Evolutionary conservation across 2,888 invertebrate species (phyloP).

Genomic region (Melieria crassipennis): DNA sequence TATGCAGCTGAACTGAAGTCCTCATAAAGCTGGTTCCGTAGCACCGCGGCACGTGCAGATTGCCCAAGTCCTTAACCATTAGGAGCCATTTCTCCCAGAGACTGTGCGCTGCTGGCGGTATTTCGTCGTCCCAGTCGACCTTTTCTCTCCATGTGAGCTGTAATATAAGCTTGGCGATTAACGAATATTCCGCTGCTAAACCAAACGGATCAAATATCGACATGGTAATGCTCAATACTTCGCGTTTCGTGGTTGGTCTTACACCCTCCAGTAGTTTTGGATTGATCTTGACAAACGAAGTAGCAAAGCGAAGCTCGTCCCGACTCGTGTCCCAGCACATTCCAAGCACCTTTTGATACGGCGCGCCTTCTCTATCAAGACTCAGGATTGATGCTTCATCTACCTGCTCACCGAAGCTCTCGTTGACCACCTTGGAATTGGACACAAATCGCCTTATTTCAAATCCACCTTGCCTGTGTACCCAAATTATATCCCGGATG

Average conservation of each 20-base stretch:
- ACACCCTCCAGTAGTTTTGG: constrained; percentile 9
- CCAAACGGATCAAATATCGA: constrained; percentile 50
- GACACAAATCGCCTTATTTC: constrained; percentile 24
- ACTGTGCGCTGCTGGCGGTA: constrained; percentile 18
- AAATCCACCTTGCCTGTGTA: constrained; percentile 27
- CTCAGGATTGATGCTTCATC: constrained; percentile 3
- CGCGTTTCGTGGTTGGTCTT: constrained; percentile 43
- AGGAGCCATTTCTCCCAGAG: constrained; percentile 27
- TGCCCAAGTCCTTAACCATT: constrained; percentile 18
- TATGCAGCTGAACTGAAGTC: constrained; percentile 26
- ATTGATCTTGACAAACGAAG: constrained; percentile 27
- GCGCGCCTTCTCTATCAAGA: constrained; percentile 7
- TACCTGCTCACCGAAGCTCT: neutral
- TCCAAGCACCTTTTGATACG: constrained; percentile 40
- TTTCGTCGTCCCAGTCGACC: constrained; percentile 30
- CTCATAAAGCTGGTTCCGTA: constrained; percentile 7
- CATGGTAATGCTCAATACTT: constrained; percentile 45
- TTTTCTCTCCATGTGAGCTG: constrained; percentile 21
- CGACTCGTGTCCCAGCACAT: constrained; percentile 42
- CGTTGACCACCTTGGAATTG: constrained; percentile 22
- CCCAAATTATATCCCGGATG: constrained; percentile 15
- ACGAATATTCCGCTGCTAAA: constrained; percentile 40
- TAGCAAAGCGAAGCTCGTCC: constrained; percentile 34
- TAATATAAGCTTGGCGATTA: constrained; percentile 33
- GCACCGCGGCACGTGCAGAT: constrained; percentile 27